phyloP scores from a whole-genome alignment of 2,113 vertebrate genomes.

The Ovibos moschatus region DNA sequence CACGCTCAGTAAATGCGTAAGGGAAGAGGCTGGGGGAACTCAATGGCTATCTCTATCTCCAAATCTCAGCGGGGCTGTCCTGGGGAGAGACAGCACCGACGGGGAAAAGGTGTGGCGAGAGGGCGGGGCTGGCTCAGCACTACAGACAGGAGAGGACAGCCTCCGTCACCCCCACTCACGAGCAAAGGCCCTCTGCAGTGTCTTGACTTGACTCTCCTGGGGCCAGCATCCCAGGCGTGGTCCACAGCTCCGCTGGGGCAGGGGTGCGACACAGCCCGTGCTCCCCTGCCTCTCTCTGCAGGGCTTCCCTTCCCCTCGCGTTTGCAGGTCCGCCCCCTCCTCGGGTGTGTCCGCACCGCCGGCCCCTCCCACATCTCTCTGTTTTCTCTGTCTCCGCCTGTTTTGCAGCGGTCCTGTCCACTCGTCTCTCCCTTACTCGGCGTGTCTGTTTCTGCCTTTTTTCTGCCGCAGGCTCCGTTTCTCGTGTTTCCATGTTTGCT shows the following conservation, averaged over 20 bases:
- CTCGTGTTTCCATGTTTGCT: neutral
- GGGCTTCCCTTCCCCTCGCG: fast-evolving
- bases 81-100: neutral
- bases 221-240: neutral
- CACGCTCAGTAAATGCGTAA: neutral
- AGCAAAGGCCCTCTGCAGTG: neutral
- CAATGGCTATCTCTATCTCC: neutral
- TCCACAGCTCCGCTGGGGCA: neutral
- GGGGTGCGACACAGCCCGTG: fast-evolving
- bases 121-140: neutral
- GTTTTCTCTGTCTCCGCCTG: fast-evolving
- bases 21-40: neutral
- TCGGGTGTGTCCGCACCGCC: neutral
- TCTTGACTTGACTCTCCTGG: neutral
- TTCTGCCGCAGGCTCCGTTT: neutral
- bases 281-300: neutral
- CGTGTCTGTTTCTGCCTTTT: neutral
- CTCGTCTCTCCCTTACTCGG: fast-evolving
- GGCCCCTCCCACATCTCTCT: neutral
- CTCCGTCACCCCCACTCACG: neutral
- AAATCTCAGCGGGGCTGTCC: neutral
- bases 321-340: too few species aligned
- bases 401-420: fast-evolving
- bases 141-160: neutral
- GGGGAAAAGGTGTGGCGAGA: neutral